Percentiles rank a stretch among this genome's conserved stretches.
Conservation (phyloP, 2,888 invertebrate genomes). For the Calameuta filiformis region DNA sequence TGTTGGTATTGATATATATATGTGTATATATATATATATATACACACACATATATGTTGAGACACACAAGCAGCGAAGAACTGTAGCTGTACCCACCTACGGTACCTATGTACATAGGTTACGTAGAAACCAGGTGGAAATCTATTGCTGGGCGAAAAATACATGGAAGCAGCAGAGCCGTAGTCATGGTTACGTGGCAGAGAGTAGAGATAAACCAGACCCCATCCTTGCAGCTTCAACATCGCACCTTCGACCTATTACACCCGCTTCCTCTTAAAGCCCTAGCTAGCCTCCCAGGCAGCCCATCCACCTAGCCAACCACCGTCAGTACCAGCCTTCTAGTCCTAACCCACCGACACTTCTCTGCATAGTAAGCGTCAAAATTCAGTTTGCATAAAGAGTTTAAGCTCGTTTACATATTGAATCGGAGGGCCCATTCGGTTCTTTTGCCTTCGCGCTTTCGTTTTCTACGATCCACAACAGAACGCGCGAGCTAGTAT, state of each 20-base stretch:
- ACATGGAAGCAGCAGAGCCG: neutral
- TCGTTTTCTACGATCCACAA: neutral
- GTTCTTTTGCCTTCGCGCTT: neutral
- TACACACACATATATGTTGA: no score
- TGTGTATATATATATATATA: no score
- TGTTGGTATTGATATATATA: no score
- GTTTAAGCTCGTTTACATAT: slow-evolving; percentile 48
- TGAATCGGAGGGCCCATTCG: slow-evolving; percentile 29
- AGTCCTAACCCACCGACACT: neutral
- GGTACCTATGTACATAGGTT: no score
- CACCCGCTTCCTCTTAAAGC: neutral
- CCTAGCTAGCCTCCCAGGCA: neutral
- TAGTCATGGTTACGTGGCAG: neutral
- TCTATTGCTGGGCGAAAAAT: no score
- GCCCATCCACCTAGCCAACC: no score
- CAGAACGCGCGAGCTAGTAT: neutral
- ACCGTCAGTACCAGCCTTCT: slow-evolving; percentile 3
- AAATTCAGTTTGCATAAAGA: slow-evolving; percentile 45
- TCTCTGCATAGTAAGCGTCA: slow-evolving; percentile 21
- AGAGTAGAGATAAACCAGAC: neutral
- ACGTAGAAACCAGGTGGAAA: no score
- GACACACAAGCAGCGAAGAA: no score
- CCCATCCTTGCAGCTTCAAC: neutral
- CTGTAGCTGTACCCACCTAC: no score
- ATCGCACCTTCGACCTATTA: slow-evolving; percentile 5